Base-by-base conservation (phyloP, 1,140 invertebrate genomes). In the Drosophila leontia region DNA sequence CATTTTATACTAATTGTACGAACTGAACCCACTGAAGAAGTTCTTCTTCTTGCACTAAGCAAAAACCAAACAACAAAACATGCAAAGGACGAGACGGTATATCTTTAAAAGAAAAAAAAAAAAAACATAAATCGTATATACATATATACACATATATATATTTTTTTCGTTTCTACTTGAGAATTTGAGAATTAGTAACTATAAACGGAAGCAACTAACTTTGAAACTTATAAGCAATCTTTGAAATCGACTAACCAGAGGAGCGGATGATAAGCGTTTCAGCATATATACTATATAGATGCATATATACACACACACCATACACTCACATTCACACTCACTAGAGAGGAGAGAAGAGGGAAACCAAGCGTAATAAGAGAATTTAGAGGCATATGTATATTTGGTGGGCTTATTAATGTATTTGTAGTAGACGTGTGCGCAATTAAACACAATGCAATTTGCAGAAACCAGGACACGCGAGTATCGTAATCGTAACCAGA, bases 221-320 rank as follows among this genome's bases (percentile, higher is more conserved):
- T 72, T 77, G 86, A 91, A 91, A 91, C 82, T 75, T 82, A 91
- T 91, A 91, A 91, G 87, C 82, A 91, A 91, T 91, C 80, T 91
- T 91, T 86, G 42, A 91, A 79, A 83, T 78, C 82, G 82, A 91
- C 80, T 86, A 78, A 53, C 65, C 53, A 53, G 71, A 82, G 78
- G 58, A 69, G 45, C 76, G 74, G 68, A 55, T 37, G 51, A 67
- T 53, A 51, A 76, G 72, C 72, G 80, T 83, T 83, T 80, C 74
- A 84, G 60, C 44, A 82, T 69, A 60, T 68, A 58, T 65, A 86
- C 76, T 62, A 76, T 53, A 81, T 70, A 72, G 60, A 82, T 69
- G 34, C 41, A 77, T 53, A 70, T 35, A 77, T 42, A 80, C 34
- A 70, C 50, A 70, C 44, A 62, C 58, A 71, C 37, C 34, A 59